Conservation (phyloP, 1,140 invertebrate genomes). For the Tetranychus cinnabarinus region DNA sequence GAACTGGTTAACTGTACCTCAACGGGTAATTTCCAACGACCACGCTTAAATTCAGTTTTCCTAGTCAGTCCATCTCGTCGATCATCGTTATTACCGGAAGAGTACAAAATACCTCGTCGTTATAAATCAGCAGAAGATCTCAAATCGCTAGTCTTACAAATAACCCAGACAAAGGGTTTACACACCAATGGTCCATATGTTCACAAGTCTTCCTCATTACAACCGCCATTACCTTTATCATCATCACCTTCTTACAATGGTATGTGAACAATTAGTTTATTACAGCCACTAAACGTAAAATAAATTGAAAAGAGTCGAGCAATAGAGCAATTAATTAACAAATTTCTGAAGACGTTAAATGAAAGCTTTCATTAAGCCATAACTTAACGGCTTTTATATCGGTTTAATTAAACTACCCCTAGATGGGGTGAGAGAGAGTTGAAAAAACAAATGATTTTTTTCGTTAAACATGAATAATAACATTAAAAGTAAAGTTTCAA, state of each 20-base stretch:
- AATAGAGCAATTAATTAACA: too few relatives aligned
- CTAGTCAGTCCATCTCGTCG: slow-evolving; percentile 22
- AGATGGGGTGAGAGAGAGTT: too few relatives aligned
- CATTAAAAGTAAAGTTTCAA: too few relatives aligned
- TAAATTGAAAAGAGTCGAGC: too few relatives aligned
- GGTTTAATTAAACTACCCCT: too few relatives aligned
- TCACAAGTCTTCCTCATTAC: not conserved
- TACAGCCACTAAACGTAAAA: too few relatives aligned
- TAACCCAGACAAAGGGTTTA: not conserved
- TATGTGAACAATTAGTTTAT: not conserved
- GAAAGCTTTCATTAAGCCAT: too few relatives aligned
- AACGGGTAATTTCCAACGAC: not conserved
- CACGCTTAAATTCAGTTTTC: not conserved
- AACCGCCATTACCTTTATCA: not conserved
- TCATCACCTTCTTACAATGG: not conserved
- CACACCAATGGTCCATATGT: not conserved
- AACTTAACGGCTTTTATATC: too few relatives aligned
- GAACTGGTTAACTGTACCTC: not conserved
- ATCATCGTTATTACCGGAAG: slow-evolving; percentile 6
- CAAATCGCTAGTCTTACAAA: slow-evolving; percentile 34
- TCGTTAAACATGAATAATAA: too few relatives aligned
- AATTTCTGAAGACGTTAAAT: too few relatives aligned
- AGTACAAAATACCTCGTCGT: slow-evolving; percentile 28
- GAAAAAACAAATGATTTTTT: too few relatives aligned
- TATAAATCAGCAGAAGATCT: slow-evolving; percentile 58